Evolutionary conservation across 92 coral and sea anemone species (phyloP).

Genomic region (Palythoa grandis): DNA sequence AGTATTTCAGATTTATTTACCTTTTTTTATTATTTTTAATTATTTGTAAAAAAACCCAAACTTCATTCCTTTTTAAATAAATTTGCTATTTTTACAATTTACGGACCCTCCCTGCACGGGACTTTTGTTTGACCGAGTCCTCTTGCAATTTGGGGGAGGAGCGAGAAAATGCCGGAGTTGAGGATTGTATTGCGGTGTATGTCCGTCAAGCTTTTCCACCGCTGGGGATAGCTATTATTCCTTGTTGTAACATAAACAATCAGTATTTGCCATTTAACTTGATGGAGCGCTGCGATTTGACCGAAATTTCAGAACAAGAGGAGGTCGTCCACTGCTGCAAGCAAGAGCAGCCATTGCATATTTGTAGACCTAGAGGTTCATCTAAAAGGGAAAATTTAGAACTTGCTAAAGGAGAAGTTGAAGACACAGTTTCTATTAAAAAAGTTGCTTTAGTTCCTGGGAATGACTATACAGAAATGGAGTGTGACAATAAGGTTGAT

Average conservation of each 20-base stretch:
- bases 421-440: background rate
- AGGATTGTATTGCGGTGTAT: too few species aligned
- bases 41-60: too few species aligned
- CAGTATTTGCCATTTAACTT: background rate
- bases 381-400: slow-evolving; percentile 21
- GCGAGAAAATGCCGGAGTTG: background rate
- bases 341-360: slow-evolving; percentile 6
- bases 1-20: background rate
- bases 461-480: too few species aligned
- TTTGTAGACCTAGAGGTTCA: background rate
- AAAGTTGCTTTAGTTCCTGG: background rate
- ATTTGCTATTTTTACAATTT: background rate
- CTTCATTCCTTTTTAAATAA: background rate
- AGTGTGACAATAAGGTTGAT: background rate
- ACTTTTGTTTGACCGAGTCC: background rate
- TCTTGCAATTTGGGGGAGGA: background rate
- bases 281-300: slow-evolving; percentile 12
- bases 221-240: background rate
- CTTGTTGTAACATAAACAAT: too few species aligned
- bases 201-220: background rate
- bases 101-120: background rate
- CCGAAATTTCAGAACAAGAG: slow-evolving; percentile 17
- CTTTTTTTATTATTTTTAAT: background rate
- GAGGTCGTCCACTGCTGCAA: background rate
- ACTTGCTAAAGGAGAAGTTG: background rate